phyloP scores from a whole-genome alignment of 2,113 vertebrate species.

The Stigmatopora nigra region DNA sequence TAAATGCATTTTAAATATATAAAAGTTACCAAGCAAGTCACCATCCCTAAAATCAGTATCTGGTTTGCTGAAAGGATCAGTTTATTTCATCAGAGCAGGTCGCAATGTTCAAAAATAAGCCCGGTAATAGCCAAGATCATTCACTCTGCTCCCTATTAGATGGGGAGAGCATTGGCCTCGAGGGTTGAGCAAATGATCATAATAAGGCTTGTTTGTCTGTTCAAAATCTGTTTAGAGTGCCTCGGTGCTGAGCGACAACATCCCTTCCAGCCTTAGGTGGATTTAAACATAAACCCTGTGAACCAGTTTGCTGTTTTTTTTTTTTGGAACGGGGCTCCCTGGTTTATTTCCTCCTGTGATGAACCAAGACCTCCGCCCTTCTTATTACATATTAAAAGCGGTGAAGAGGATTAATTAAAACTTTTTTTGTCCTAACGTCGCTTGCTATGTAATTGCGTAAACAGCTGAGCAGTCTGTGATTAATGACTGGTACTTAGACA shows the following conservation, averaged over 20 bases:
- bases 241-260: conserved; percentile 36
- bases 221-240: conserved; percentile 55
- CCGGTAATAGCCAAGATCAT: conserved; percentile 38
- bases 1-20: conserved; percentile 17
- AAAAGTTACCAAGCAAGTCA: conserved; percentile 18
- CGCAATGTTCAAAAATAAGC: conserved; percentile 25
- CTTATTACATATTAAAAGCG: conserved; percentile 20
- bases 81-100: conserved; percentile 24
- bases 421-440: conserved; percentile 30
- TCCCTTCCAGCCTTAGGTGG: conserved; percentile 32
- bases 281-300: conserved; percentile 31
- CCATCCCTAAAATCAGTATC: conserved; percentile 10
- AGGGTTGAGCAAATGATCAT: conserved; percentile 52
- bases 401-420: conserved; percentile 44
- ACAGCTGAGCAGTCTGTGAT: conserved; percentile 46
- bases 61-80: conserved; percentile 11
- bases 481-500: conserved; percentile 57
- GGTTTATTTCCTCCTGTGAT: background rate
- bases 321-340: background rate
- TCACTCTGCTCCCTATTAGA: conserved; percentile 51
- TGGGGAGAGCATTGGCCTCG: conserved; percentile 35
- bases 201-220: conserved; percentile 48
- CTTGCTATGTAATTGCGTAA: conserved; percentile 53
- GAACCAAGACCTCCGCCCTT: conserved; percentile 4
- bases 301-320: conserved; percentile 11